A percentile compares a stretch with the other conserved stretches of the same genome.
phyloP scores from a whole-genome alignment of 2,797 vertebrate genomes.

The Sarcoramphus papa region DNA sequence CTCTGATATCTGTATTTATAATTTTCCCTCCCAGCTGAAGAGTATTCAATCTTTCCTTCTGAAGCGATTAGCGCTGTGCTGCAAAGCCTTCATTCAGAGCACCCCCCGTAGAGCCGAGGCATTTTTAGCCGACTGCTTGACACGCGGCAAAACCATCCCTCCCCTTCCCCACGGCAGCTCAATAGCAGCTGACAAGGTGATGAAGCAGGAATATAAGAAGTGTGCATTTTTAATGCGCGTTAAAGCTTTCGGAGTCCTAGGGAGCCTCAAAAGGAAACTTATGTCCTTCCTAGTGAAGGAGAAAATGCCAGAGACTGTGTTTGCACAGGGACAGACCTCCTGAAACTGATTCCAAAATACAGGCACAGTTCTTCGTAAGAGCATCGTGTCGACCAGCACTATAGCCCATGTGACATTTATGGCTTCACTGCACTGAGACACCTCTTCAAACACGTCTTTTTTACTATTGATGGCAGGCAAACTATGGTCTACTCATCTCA shows the following conservation, averaged over 20 bases:
- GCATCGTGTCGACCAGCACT: not conserved
- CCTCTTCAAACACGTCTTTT: not conserved
- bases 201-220: not conserved
- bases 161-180: not conserved
- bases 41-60: not conserved
- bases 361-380: rapidly evolving
- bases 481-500: not conserved
- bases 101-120: not conserved
- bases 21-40: not conserved
- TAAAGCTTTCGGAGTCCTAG: not conserved
- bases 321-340: not conserved
- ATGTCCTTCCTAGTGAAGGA: not conserved
- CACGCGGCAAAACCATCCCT: not conserved
- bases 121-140: not conserved
- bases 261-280: not conserved
- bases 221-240: not conserved
- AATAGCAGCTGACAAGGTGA: not conserved
- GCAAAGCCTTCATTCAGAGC: conserved; percentile 8
- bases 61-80: not conserved
- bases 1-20: conserved; percentile 1
- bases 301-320: not conserved
- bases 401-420: rapidly evolving
- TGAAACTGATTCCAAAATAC: not conserved
- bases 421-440: not conserved
- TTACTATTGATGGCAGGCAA: not conserved